phyloP scores from a whole-genome alignment of 2,888 invertebrate genomes.

The Nasonia oneida region DNA sequence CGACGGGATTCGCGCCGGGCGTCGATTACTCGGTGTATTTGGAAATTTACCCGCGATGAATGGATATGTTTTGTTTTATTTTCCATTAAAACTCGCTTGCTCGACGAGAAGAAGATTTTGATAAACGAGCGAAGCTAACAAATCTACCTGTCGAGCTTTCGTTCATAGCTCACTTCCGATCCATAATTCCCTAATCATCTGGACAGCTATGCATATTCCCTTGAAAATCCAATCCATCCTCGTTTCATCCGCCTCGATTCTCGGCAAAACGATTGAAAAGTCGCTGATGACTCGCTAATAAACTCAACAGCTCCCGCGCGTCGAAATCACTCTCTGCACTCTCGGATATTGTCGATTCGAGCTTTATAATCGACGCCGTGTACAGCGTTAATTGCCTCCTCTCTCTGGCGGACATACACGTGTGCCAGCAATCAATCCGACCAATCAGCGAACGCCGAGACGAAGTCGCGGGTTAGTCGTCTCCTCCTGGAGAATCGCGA shows the following conservation, averaged over 20 bases:
- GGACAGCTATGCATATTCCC: background rate
- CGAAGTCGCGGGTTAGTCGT: background rate
- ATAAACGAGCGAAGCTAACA: background rate
- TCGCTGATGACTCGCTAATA: background rate
- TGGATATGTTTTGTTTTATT: background rate
- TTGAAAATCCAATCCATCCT: background rate
- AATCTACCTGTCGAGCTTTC: background rate
- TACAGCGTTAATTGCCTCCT: slow-evolving; percentile 36
- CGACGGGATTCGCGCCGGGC: background rate
- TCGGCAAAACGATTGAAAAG: slow-evolving; percentile 30
- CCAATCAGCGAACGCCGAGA: slow-evolving; percentile 47
- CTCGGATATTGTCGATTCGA: slow-evolving; percentile 56
- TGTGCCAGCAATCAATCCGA: slow-evolving; percentile 43
- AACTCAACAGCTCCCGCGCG: background rate
- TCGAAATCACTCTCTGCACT: slow-evolving; percentile 14
- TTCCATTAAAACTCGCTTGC: background rate
- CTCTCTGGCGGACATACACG: background rate
- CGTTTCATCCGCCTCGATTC: background rate
- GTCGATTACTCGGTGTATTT: background rate
- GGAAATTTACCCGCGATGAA: background rate
- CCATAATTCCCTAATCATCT: background rate
- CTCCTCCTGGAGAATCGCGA: slow-evolving; percentile 1
- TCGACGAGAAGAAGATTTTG: background rate
- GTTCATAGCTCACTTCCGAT: background rate
- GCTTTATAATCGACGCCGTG: background rate